Conservation (phyloP, 2,113 vertebrate genomes). For the Thunnus maccoyii region DNA sequence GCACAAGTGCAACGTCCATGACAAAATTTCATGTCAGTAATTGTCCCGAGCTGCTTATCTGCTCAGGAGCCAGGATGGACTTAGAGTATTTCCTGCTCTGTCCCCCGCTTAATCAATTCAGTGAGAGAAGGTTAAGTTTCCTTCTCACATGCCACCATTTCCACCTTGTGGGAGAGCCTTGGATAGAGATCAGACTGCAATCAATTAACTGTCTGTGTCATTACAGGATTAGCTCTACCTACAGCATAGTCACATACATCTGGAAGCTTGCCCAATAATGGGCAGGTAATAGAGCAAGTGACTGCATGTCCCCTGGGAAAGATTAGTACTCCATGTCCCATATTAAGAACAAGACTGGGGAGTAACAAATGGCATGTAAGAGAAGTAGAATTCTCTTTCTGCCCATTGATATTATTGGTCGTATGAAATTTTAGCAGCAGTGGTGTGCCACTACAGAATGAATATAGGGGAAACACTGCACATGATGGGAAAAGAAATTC, state of each 20-base stretch:
- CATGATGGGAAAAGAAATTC: background rate
- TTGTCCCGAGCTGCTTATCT: constrained; percentile 46
- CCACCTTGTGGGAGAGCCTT: constrained; percentile 61
- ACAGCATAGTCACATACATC: constrained; percentile 65
- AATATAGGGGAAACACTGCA: background rate
- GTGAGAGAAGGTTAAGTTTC: constrained; percentile 68
- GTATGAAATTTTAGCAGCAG: no score
- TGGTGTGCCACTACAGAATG: background rate
- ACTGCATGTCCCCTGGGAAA: constrained; percentile 73
- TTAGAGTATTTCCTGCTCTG: constrained; percentile 39
- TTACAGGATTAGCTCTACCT: constrained; percentile 81
- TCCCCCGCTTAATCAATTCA: constrained; percentile 63
- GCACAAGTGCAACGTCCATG: constrained; percentile 19
- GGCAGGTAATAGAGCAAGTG: constrained; percentile 76
- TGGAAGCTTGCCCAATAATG: constrained; percentile 75
- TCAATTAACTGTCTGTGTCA: constrained; percentile 82
- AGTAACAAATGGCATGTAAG: constrained; percentile 50
- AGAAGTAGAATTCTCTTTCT: constrained; percentile 22
- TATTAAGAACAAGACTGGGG: constrained; percentile 55
- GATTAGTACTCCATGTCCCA: constrained; percentile 67
- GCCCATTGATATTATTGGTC: no score
- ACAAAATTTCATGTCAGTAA: constrained; percentile 65
- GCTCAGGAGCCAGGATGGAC: constrained; percentile 30
- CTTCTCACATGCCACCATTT: constrained; percentile 54
- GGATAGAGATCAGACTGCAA: constrained; percentile 78